Evolutionary conservation across 2,888 invertebrate genomes (phyloP).

Genomic region (Andrena chrysosceles): DNA sequence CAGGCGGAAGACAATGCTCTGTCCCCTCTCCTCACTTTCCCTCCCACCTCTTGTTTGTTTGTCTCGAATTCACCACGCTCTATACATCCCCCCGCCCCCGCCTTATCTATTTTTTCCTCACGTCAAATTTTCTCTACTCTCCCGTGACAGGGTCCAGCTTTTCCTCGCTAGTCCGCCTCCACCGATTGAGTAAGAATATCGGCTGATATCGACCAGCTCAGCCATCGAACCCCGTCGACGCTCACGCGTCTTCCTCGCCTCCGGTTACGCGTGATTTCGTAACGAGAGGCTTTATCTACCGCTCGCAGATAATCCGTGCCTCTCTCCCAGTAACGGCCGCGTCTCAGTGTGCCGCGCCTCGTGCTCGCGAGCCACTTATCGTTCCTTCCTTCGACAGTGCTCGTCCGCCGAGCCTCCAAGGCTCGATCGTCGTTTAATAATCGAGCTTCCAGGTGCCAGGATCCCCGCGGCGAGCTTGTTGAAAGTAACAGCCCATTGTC

Average conservation of each 20-base stretch:
- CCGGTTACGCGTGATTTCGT: slow-evolving; percentile 31
- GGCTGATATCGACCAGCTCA: neutral
- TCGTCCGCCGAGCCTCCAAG: neutral
- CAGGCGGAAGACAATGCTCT: slow-evolving; percentile 14
- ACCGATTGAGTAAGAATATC: neutral
- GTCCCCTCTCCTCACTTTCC: neutral
- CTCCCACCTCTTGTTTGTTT: neutral
- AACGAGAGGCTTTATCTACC: slow-evolving; percentile 38
- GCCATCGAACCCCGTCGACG: slow-evolving; percentile 12
- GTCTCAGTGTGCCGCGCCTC: slow-evolving; percentile 8
- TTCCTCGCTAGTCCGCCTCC: neutral
- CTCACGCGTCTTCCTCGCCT: neutral
- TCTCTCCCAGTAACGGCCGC: neutral
- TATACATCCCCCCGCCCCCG: too few species aligned
- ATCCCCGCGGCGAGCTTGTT: neutral
- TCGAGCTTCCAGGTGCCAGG: neutral
- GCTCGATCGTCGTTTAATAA: neutral
- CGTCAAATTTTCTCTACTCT: neutral
- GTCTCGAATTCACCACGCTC: neutral
- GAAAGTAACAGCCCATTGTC: neutral
- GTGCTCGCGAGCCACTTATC: neutral
- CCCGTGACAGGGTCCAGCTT: neutral
- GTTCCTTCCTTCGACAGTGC: neutral
- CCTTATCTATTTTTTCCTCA: neutral
- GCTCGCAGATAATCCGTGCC: slow-evolving; percentile 31